A percentile compares a stretch with the other conserved stretches of the same genome.
These are phyloP conservation scores for Platyscapa corneri DNA, from an alignment of 1,140 invertebrate species.

Conservation along the genomic window DNA sequence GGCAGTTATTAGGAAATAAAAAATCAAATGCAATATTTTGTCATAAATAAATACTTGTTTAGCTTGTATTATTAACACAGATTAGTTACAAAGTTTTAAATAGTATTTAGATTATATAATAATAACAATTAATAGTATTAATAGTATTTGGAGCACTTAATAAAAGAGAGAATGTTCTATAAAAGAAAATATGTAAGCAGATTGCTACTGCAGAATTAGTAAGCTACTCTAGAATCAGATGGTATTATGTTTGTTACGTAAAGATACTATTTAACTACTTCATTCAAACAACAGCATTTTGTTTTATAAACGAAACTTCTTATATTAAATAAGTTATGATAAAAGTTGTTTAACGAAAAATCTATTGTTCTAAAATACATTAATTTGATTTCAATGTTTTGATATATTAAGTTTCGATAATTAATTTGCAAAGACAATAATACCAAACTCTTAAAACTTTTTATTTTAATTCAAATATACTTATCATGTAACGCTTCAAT, in stretches of 20 bases:
- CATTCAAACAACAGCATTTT: conserved; percentile 28
- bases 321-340: neutral
- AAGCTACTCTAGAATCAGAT: conserved; percentile 26
- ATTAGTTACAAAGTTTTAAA: conserved; percentile 17
- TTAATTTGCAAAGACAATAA: neutral
- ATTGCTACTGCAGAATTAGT: conserved; percentile 30
- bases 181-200: conserved; percentile 10
- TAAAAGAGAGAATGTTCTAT: neutral
- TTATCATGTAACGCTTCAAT: neutral
- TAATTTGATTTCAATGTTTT: neutral
- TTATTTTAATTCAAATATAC: neutral
- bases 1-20: neutral
- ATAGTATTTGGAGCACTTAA: conserved; percentile 7
- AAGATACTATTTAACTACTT: conserved; percentile 29
- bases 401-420: conserved; percentile 2
- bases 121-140: too few relatives aligned
- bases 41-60: conserved; percentile 14
- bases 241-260: neutral
- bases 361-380: conserved; percentile 14
- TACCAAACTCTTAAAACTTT: neutral
- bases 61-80: neutral
- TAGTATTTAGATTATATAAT: too few relatives aligned
- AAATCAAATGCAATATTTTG: conserved; percentile 9
- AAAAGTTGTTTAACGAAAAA: neutral
- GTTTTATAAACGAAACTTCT: neutral